Evolutionary conservation across 92 coral and sea anemone genomes (phyloP).

Genomic region (Phenganax marumi): DNA sequence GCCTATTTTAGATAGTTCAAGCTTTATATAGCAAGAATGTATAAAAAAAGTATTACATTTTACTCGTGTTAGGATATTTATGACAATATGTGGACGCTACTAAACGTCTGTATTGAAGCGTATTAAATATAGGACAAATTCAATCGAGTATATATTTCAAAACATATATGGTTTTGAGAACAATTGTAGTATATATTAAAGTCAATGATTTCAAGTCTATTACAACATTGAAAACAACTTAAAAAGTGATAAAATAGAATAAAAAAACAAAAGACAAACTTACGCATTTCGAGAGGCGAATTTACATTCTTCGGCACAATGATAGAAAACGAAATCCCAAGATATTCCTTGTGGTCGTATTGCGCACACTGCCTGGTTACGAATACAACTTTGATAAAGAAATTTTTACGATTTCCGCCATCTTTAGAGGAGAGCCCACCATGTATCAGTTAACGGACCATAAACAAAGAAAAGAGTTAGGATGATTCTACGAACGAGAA

Average conservation of each 20-base stretch:
- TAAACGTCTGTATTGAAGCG: not conserved
- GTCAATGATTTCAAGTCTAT: not conserved
- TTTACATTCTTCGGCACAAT: not conserved
- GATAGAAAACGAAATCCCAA: not conserved
- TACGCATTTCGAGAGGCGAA: not conserved
- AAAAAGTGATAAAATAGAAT: not conserved
- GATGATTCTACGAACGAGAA: no score
- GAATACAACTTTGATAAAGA: no score
- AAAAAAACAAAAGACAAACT: not conserved
- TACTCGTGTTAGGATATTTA: not conserved
- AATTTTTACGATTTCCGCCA: no score
- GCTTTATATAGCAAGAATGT: not conserved
- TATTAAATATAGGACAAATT: not conserved
- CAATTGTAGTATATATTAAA: not conserved
- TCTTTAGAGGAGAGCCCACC: no score
- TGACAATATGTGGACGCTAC: not conserved
- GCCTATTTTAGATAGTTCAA: not conserved
- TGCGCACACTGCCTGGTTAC: conserved; percentile 21
- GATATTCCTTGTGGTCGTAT: not conserved
- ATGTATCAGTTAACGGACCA: no score
- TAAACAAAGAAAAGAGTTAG: no score
- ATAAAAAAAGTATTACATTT: not conserved
- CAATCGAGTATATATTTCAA: not conserved
- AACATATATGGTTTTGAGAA: not conserved
- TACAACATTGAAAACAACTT: not conserved